Percentiles rank a stretch among this genome's conserved stretches.
phyloP scores from a whole-genome alignment of 2,888 invertebrate genomes.

The Siphlonurus alternatus region DNA sequence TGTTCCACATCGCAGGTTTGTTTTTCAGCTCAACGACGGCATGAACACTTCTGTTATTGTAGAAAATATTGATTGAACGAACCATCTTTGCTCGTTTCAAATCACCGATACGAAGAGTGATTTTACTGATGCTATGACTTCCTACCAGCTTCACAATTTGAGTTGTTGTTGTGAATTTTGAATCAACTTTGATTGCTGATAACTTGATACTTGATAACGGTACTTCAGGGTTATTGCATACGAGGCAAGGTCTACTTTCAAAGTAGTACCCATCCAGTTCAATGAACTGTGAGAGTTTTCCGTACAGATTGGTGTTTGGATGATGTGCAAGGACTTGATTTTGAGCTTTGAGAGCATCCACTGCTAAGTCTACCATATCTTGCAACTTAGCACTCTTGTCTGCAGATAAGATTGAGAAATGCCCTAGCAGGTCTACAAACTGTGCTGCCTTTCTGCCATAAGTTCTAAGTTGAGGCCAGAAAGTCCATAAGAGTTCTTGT shows the following conservation, averaged over 20 bases:
- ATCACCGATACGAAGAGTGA: slow-evolving; percentile 84
- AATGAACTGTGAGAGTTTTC: slow-evolving; percentile 80
- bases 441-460: slow-evolving; percentile 91
- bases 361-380: slow-evolving; percentile 50
- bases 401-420: slow-evolving; percentile 61
- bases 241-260: slow-evolving; percentile 93
- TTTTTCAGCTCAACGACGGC: slow-evolving; percentile 96
- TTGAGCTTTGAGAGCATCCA: slow-evolving; percentile 70
- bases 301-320: slow-evolving; percentile 87
- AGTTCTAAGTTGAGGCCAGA: slow-evolving; percentile 79
- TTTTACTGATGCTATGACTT: slow-evolving; percentile 88
- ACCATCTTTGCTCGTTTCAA: slow-evolving; percentile 96
- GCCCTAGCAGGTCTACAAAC: slow-evolving; percentile 91
- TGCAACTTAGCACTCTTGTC: slow-evolving; percentile 31
- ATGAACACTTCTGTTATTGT: slow-evolving; percentile 89
- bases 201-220: slow-evolving; percentile 81
- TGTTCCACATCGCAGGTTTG: slow-evolving; percentile 92
- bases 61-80: slow-evolving; percentile 86
- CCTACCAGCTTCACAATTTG: slow-evolving; percentile 93
- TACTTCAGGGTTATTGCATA: slow-evolving; percentile 95
- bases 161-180: slow-evolving; percentile 94
- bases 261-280: slow-evolving; percentile 92
- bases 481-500: slow-evolving; percentile 69
- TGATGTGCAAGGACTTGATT: slow-evolving; percentile 78
- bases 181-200: slow-evolving; percentile 87